Base-by-base conservation (phyloP, 2,888 invertebrate species). In the Caenorhabditis sp. region DNA sequence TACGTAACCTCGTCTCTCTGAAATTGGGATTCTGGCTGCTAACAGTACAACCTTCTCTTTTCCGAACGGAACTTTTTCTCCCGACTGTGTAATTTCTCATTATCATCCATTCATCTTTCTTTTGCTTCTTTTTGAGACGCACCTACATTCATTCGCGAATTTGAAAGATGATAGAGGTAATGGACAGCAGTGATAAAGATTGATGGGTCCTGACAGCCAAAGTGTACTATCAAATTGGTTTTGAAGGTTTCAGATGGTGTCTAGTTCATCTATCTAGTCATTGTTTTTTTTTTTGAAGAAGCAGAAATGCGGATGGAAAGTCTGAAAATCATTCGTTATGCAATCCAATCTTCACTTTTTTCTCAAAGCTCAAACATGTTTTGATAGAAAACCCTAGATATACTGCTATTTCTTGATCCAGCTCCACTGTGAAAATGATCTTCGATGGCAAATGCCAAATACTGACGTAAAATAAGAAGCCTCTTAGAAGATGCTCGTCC, bases 151-250 rank as follows among this genome's bases (percentile, higher is more conserved):
- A 54, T 69, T 51, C 51, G 41, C 69, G 44, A 35, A 58, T 77
- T 61, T 47, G 14, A 49, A 77, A 63, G 77, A 77, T 63, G 77
- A 70, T 70, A 70, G 26, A 64, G 38, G 47, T 19, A 31, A 61
- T 22, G 49, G 31, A 1, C 41, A 54, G 70, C 70, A 64, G 79
- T 70, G 70, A 79, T 70, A 79, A 70, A 70, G 79, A 79, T 79
- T 79, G 70, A 79, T 79, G 63, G 70, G 68, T 51, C 35, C 59
- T 51, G 68, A 68, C 59, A 68, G 35, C 22, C 41, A 51, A 41
- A 58, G 14, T 58, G 70, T 70, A 70, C 58, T 56, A 44, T 44
- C 24, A n/a, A 6, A 49, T 28, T 49, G 10, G 28, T 64, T 44
- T 38, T 31, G 5, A 7, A 31, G 31, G 31, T 31, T 31, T 31